Base-by-base conservation (phyloP, 2,797 vertebrate genomes). In the Pogonophryne albipinna region DNA sequence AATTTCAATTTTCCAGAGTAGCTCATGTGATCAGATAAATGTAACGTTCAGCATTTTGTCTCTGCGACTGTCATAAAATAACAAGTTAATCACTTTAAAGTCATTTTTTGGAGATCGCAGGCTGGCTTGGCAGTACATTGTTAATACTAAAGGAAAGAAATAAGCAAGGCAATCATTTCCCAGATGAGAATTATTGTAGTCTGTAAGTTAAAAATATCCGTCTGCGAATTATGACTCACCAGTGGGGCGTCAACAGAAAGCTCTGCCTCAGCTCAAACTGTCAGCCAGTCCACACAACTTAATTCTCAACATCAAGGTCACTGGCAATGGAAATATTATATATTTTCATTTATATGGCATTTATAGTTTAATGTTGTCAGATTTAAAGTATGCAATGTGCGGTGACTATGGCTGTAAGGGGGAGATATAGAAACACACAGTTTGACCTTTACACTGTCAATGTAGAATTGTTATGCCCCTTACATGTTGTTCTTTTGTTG, bases 181-280 rank as follows among this genome's bases (percentile, higher is more conserved):
- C 4, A 67, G 76, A 85, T 73, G 79, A 82, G 85, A 79, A 80
- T 86, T 70, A 87, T 75, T 66, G 68, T 72, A 66, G 82, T 88
- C 82, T 77, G 77, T 84, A 82, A 91, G 88, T 86, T 88, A 59
- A 90, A 27, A 87, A 89, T 84, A 89, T 84, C 78, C 78, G 72
- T 76, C 67, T 31, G 82, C 47, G 73, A 89, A 86, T 87, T 80
- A 87, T 89, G 77, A 84, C 69, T 89, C 86, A 89, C 52, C 82
- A 82, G 75, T 16, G 56, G 79, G 81, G 81, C 60, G 83, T 90
- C 85, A 87, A 87, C 85, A 79, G 50, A 86, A 83, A 85, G 82
- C 84, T 76, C 62, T 80, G 76, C 64, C 69, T 80, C 80, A 83
- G 84, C 85, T 87, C 74, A 63, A 65, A 80, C 87, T 87, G 88